A percentile compares a stretch with the other conserved stretches of the same genome.
phyloP scores from a whole-genome alignment of 2,888 invertebrate genomes.

The Junonia oenone region DNA sequence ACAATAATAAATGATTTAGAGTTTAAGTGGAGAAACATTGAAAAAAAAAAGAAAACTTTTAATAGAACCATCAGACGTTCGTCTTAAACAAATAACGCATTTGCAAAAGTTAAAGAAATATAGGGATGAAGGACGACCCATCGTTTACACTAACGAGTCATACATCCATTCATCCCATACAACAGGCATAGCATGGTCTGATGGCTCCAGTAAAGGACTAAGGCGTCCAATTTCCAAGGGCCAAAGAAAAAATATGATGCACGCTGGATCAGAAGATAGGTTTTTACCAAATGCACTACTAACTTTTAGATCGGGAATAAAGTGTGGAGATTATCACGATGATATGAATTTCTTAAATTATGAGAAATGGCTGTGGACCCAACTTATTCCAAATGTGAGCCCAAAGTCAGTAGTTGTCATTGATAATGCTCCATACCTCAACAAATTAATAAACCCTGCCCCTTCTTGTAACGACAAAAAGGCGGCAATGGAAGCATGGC shows the following conservation, averaged over 20 bases:
- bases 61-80: slow-evolving; percentile 26
- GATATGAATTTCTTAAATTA: slow-evolving; percentile 31
- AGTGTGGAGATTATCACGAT: slow-evolving; percentile 19
- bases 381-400: slow-evolving; percentile 28
- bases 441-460: slow-evolving; percentile 26
- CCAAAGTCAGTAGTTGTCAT: slow-evolving; percentile 28
- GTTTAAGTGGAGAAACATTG: slow-evolving; percentile 30
- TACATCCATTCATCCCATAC: neutral
- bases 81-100: slow-evolving; percentile 12
- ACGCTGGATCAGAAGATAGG: slow-evolving; percentile 31
- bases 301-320: slow-evolving; percentile 17
- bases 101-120: slow-evolving; percentile 1
- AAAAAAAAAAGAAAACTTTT: slow-evolving; percentile 30
- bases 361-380: slow-evolving; percentile 34
- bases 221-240: neutral
- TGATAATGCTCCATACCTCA: slow-evolving; percentile 36
- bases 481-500: slow-evolving; percentile 23
- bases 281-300: slow-evolving; percentile 14
- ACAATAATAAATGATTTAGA: slow-evolving; percentile 22
- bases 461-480: slow-evolving; percentile 29
- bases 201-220: slow-evolving; percentile 8
- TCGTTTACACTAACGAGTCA: neutral
- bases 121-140: neutral
- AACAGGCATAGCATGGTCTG: slow-evolving; percentile 21
- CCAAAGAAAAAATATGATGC: slow-evolving; percentile 15